A percentile compares a stretch with the other conserved stretches of the same genome.
phyloP scores from a whole-genome alignment of 2,113 vertebrate genomes.

The Ciconia stormi region DNA sequence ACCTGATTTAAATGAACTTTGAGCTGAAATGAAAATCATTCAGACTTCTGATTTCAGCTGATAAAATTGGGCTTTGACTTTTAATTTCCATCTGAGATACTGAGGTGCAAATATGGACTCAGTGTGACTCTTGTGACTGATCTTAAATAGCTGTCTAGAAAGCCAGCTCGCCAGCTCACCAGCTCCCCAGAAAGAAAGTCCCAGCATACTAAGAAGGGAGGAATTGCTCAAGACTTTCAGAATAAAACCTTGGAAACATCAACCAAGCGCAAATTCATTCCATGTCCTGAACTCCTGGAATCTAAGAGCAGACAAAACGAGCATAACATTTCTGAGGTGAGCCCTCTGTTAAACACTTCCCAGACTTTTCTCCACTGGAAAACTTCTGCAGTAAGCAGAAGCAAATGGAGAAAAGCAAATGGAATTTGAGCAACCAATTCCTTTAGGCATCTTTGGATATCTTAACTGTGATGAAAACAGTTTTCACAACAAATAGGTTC shows the following conservation, averaged over 20 bases:
- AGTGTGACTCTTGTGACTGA: background rate
- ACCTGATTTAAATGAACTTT: background rate
- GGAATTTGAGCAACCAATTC: background rate
- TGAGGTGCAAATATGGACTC: background rate
- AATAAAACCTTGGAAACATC: background rate
- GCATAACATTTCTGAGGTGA: conserved; percentile 17
- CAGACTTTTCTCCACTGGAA: background rate
- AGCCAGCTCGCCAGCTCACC: background rate
- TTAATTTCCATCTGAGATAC: background rate
- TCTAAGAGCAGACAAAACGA: background rate
- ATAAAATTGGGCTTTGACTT: background rate
- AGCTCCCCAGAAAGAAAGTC: background rate
- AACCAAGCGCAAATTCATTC: conserved; percentile 14
- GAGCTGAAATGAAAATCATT: background rate
- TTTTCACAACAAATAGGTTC: background rate
- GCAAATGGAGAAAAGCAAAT: conserved; percentile 18
- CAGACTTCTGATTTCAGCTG: background rate
- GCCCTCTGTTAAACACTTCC: conserved; percentile 13
- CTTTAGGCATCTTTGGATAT: background rate
- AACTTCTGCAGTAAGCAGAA: conserved; percentile 17
- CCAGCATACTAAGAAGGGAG: background rate
- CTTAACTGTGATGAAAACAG: background rate
- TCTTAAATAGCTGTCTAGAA: background rate
- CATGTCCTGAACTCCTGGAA: background rate
- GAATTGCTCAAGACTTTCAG: background rate